Evolutionary conservation across 2,113 vertebrate genomes (phyloP).

Genomic region (Ranitomeya variabilis): DNA sequence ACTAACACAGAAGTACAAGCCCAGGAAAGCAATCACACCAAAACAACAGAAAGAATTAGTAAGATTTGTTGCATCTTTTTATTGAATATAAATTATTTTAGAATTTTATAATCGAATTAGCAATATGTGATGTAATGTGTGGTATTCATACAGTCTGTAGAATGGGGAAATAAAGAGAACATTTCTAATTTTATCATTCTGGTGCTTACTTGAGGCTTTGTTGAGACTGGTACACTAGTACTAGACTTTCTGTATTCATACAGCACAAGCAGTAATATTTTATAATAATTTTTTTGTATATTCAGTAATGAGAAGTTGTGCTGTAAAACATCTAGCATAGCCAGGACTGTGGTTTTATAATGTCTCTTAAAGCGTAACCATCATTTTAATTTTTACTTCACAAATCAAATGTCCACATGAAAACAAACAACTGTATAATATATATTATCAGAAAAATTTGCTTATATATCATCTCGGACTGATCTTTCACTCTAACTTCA

Average conservation of each 20-base stretch:
- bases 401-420: too few species aligned
- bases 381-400: neutral
- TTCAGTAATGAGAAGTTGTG: neutral
- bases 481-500: neutral
- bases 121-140: neutral
- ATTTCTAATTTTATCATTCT: neutral
- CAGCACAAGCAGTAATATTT: neutral
- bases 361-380: neutral
- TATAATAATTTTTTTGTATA: neutral
- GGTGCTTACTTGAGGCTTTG: neutral
- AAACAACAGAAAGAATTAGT: neutral
- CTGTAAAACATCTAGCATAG: neutral
- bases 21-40: slow-evolving; percentile 23
- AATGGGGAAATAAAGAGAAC: neutral
- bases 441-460: too few species aligned
- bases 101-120: neutral
- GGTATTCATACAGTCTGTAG: too few species aligned
- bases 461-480: too few species aligned
- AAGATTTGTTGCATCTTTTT: neutral
- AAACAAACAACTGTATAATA: too few species aligned
- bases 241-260: neutral
- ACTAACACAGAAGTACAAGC: slow-evolving; percentile 35
- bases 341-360: neutral
- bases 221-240: neutral
- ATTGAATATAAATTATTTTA: neutral